Conservation (phyloP, 2,797 vertebrate genomes). For the Pterois miles region DNA sequence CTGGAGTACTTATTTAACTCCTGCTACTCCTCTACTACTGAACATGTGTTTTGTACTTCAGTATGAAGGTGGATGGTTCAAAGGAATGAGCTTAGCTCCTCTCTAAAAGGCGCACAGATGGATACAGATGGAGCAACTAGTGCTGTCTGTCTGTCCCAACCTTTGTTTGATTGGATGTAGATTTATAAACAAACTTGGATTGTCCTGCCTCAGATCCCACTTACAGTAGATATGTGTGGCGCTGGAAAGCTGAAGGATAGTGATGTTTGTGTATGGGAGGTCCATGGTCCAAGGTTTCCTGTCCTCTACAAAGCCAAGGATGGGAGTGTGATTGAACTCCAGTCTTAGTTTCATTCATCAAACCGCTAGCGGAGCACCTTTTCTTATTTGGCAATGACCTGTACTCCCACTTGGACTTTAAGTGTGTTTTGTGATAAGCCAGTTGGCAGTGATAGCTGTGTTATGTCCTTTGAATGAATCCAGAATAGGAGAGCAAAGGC, state of each 20-base stretch:
- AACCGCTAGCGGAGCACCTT: conserved; percentile 24
- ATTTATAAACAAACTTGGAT: conserved; percentile 38
- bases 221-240: conserved; percentile 2
- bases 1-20: neutral
- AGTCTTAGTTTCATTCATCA: conserved; percentile 44
- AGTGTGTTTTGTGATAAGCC: conserved; percentile 35
- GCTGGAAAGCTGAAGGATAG: conserved; percentile 13
- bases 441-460: conserved; percentile 43
- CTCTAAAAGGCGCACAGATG: conserved; percentile 11
- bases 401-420: conserved; percentile 19
- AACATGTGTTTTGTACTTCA: neutral
- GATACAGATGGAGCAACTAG: neutral
- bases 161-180: conserved; percentile 12
- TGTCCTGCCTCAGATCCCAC: conserved; percentile 26
- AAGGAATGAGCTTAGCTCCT: neutral
- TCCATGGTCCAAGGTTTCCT: conserved; percentile 25
- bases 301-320: conserved; percentile 36
- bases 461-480: conserved; percentile 40
- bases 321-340: conserved; percentile 48
- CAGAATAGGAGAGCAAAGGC: conserved; percentile 39
- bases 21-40: neutral
- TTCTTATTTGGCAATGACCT: conserved; percentile 52
- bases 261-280: conserved; percentile 9
- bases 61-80: neutral
- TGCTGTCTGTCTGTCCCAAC: neutral